These are phyloP conservation scores for Rhabdophis nuchalis DNA, from an alignment of 2,797 vertebrate species.

Conservation along the genomic window DNA sequence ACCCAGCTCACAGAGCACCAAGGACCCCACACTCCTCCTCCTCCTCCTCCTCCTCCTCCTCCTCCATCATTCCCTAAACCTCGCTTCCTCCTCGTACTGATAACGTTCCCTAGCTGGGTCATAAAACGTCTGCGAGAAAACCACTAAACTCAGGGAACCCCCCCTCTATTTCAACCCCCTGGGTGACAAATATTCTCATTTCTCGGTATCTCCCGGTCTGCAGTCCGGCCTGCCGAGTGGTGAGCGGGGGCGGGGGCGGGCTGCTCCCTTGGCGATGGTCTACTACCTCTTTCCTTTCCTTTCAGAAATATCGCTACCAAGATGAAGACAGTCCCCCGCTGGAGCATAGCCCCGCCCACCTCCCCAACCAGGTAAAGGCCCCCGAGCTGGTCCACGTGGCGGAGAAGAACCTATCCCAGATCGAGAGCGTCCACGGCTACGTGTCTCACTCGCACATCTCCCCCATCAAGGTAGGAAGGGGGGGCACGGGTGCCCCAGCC, in stretches of 20 bases:
- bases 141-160: not conserved
- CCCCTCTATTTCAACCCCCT: not conserved
- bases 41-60: not conserved
- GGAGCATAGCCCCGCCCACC: constrained; percentile 95
- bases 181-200: not conserved
- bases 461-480: constrained; percentile 83
- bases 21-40: not conserved
- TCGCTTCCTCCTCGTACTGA: too few species aligned
- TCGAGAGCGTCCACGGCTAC: constrained; percentile 87
- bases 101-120: too few species aligned
- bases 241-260: too few species aligned
- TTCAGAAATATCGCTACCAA: constrained; percentile 94
- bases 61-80: not conserved
- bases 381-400: constrained; percentile 90
- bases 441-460: constrained; percentile 89
- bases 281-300: constrained; percentile 37
- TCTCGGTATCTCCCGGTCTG: not conserved
- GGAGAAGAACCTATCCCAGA: constrained; percentile 87
- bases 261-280: not conserved
- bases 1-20: not conserved
- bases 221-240: not conserved
- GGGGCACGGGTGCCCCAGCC: constrained; percentile 50
- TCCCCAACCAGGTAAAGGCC: constrained; percentile 89
- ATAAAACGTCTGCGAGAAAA: not conserved
- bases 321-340: constrained; percentile 97